Evolutionary conservation across 2,797 vertebrate species (phyloP), one percentile per base, ranked within the genome.

Genomic region (Clarias fuscus): DNA sequence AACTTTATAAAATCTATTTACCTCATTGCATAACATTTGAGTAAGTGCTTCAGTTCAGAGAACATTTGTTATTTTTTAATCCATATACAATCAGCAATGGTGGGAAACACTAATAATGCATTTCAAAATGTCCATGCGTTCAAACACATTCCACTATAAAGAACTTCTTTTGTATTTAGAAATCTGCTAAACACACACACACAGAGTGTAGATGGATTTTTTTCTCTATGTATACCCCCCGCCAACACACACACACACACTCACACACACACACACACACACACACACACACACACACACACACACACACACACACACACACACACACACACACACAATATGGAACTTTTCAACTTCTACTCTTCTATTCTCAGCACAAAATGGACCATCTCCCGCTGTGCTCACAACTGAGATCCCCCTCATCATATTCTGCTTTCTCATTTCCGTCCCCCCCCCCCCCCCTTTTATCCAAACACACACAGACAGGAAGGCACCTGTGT

Each of bases 311-410:
- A 58, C 58, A 48, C 43, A 77, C 71, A 43, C 72, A 58, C 58
- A 43, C 78, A 77, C 30, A 61, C 56, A 30, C n/a, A 10, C 43
- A 37, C 37, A 37, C 37, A 37, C 3, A 62, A 53, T 15, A 77
- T 59, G 22, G 8, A 56, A 37, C 33, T 82, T 78, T 70, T 70
- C 82, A 84, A 76, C 48, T 27, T 17, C 64, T 48, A 71, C 71
- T 77, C 64, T 89, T 14, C 68, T 64, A 67, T 30, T 58, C 24
- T 58, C n/a, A 77, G 67, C 43, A 67, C 24, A 87, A 83, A 84
- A 87, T 87, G 22, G 61, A 70, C 77, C 73, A 33, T n/a, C 73
- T 86, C 85, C 65, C 82, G 72, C 85, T 88, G 86, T 77, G 83
- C 70, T 86, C 78, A 62, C 71, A 73, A 78, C 82, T 87, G 43